A percentile compares a stretch with the other conserved stretches of the same genome.
Conservation (phyloP, 2,888 invertebrate genomes). For the Steinernema scapterisci region DNA sequence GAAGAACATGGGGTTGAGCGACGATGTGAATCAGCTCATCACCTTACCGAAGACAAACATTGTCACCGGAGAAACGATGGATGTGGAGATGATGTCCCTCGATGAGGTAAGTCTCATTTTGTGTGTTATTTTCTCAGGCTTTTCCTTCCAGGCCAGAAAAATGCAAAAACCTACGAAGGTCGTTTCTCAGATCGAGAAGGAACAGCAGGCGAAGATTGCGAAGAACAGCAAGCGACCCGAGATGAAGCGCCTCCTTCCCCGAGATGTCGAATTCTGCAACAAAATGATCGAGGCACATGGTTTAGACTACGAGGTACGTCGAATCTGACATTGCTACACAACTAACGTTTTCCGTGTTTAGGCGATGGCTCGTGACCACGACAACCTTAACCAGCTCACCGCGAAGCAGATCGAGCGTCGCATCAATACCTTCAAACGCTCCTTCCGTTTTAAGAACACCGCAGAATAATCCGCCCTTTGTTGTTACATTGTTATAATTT, state of each 20-base stretch:
- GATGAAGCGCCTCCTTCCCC: constrained; percentile 45
- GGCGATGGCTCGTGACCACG: constrained; percentile 62
- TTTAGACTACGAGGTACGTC: constrained; percentile 54
- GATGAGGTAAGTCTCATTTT: not conserved
- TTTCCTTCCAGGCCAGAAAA: constrained; percentile 34
- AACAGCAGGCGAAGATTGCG: constrained; percentile 33
- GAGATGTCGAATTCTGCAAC: constrained; percentile 59
- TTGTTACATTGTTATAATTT: not conserved
- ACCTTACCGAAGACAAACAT: constrained; percentile 38
- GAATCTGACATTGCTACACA: constrained; percentile 1
- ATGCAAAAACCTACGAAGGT: constrained; percentile 42
- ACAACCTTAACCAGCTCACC: constrained; percentile 62
- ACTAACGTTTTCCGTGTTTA: constrained; percentile 37
- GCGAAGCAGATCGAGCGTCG: constrained; percentile 61
- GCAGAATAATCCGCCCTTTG: not conserved
- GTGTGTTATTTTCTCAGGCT: not conserved
- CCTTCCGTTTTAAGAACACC: constrained; percentile 20
- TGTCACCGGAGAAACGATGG: constrained; percentile 3
- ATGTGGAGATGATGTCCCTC: constrained; percentile 24
- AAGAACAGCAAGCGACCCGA: constrained; percentile 38
- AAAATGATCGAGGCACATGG: constrained; percentile 58
- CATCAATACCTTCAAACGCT: constrained; percentile 51
- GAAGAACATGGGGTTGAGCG: constrained; percentile 50
- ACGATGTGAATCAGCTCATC: constrained; percentile 53
- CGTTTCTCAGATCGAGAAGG: constrained; percentile 44